A percentile compares a stretch with the other conserved stretches of the same genome.
Evolutionary conservation across 2,888 invertebrate species (phyloP).

Genomic region (Bugulina stolonifera): DNA sequence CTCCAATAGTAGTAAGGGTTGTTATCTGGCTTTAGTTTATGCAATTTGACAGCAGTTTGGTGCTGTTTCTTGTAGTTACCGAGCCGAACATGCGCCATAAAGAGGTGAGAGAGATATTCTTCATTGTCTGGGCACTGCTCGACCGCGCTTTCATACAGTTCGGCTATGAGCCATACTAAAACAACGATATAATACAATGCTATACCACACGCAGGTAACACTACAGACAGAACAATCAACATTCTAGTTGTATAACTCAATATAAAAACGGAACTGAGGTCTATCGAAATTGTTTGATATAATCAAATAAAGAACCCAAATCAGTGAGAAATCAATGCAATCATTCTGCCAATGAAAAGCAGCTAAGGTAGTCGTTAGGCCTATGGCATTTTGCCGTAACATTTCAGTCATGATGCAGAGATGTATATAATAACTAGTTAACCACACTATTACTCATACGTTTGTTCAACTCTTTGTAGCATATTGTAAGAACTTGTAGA

Average conservation of each 20-base stretch:
- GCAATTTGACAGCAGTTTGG: slow-evolving; percentile 78
- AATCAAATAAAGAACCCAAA: too few relatives aligned
- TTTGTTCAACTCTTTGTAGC: slow-evolving; percentile 84
- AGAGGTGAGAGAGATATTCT: slow-evolving; percentile 84
- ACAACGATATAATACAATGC: too few relatives aligned
- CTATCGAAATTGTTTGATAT: too few relatives aligned
- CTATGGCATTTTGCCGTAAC: too few relatives aligned
- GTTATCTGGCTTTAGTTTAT: slow-evolving; percentile 77
- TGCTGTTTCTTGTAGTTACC: slow-evolving; percentile 86
- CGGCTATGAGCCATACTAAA: slow-evolving; percentile 83
- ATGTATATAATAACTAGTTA: not conserved
- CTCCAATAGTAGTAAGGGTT: slow-evolving; percentile 98
- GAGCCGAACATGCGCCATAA: slow-evolving; percentile 88
- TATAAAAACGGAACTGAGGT: too few relatives aligned
- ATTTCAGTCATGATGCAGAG: too few relatives aligned
- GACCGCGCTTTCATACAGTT: slow-evolving; percentile 80
- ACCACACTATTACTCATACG: slow-evolving; percentile 59
- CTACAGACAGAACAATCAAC: too few relatives aligned
- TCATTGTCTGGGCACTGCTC: slow-evolving; percentile 80
- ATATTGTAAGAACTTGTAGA: slow-evolving; percentile 88
- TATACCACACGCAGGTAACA: too few relatives aligned
- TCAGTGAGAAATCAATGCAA: too few relatives aligned
- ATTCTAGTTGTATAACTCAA: too few relatives aligned
- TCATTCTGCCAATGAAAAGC: too few relatives aligned
- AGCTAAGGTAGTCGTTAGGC: too few relatives aligned